phyloP scores from a whole-genome alignment of 1,140 invertebrate species.

The Oryzaephilus surinamensis region DNA sequence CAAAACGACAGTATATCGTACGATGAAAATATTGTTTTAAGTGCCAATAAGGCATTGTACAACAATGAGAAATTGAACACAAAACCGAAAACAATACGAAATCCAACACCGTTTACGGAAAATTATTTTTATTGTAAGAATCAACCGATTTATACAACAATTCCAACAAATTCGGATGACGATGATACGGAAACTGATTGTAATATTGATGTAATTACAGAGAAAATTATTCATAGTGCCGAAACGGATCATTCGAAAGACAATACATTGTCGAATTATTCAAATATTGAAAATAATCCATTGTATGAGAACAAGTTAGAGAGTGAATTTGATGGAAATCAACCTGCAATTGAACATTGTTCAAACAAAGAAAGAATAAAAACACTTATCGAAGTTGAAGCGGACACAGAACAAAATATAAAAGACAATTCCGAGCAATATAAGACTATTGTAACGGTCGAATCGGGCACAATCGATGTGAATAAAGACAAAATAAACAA shows the following conservation, averaged over 20 bases:
- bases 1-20: constrained; percentile 27
- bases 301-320: too few relatives aligned
- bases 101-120: constrained; percentile 25
- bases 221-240: too few relatives aligned
- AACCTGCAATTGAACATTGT: constrained; percentile 3
- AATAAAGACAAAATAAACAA: constrained; percentile 12
- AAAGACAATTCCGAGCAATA: constrained; percentile 23
- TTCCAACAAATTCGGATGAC: constrained; percentile 8
- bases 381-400: constrained; percentile 24
- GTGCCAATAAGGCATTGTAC: constrained; percentile 25
- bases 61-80: constrained; percentile 17
- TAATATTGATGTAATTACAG: too few relatives aligned
- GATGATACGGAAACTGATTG: too few relatives aligned
- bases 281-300: too few relatives aligned
- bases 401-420: neutral
- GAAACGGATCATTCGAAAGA: too few relatives aligned
- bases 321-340: too few relatives aligned
- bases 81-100: constrained; percentile 28
- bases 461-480: constrained; percentile 14
- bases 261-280: too few relatives aligned
- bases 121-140: too few relatives aligned
- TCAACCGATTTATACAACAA: too few relatives aligned
- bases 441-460: constrained; percentile 30
- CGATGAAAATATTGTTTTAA: constrained; percentile 32
- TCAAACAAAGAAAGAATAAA: constrained; percentile 15